A percentile compares a stretch with the other conserved stretches of the same genome.
Evolutionary conservation across 2,797 vertebrate genomes (phyloP).

Genomic region (Sebastes flavidus): DNA sequence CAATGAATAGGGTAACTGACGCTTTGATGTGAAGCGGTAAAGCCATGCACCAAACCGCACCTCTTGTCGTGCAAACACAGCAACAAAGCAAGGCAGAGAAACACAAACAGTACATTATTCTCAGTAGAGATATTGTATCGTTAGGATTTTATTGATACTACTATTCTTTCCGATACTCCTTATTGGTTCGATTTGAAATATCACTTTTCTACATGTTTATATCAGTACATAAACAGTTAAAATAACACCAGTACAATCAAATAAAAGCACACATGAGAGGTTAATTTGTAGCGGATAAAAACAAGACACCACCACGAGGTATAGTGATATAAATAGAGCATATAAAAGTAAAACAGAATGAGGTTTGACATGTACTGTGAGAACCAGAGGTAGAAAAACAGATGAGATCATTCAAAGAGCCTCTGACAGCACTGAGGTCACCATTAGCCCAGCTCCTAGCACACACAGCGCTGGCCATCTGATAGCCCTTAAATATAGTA

Average conservation of each 20-base stretch:
- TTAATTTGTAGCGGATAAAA: not conserved
- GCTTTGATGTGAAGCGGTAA: not conserved
- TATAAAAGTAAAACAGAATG: not conserved
- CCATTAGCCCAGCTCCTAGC: slow-evolving; percentile 7
- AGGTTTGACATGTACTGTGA: not conserved
- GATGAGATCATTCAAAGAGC: slow-evolving; percentile 51
- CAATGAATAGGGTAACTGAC: not conserved
- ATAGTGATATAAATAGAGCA: not conserved
- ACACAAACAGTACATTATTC: no score
- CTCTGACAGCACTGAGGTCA: slow-evolving; percentile 39
- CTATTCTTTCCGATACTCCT: no score
- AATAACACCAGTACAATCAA: not conserved
- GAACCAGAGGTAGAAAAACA: slow-evolving; percentile 37
- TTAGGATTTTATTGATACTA: no score
- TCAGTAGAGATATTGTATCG: no score
- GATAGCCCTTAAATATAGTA: slow-evolving; percentile 48
- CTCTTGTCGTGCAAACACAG: not conserved
- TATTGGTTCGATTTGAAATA: no score
- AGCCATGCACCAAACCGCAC: not conserved
- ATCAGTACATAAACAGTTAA: no score
- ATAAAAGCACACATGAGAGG: not conserved
- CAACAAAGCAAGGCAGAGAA: not conserved
- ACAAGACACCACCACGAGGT: not conserved
- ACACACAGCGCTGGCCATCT: slow-evolving; percentile 28
- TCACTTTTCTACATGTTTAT: no score